Evolutionary conservation across 1,140 invertebrate genomes (phyloP).

Genomic region (Halictus rubicundus): DNA sequence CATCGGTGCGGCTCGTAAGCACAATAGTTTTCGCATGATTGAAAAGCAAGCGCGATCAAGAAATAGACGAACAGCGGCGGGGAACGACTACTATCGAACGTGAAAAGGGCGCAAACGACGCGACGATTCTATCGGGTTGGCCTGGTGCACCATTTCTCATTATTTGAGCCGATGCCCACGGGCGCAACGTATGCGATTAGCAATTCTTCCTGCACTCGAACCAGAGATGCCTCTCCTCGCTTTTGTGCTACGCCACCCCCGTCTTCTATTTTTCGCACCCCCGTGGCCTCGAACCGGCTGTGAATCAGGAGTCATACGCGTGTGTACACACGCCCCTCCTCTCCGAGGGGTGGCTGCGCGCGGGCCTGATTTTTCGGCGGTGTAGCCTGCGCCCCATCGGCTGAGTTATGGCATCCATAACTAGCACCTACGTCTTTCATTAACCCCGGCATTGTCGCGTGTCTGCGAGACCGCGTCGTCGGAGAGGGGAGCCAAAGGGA

Average conservation of each 20-base stretch:
- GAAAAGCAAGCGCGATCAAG: neutral
- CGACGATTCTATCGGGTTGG: constrained; percentile 4
- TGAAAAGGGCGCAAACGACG: neutral
- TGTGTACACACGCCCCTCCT: neutral
- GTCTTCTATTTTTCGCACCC: constrained; percentile 54
- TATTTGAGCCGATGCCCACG: constrained; percentile 12
- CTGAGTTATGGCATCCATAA: constrained; percentile 73
- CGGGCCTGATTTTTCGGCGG: constrained; percentile 43
- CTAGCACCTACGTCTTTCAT: constrained; percentile 73
- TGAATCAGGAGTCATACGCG: constrained; percentile 63
- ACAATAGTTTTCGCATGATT: constrained; percentile 5
- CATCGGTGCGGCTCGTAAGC: no score
- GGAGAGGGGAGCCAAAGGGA: constrained; percentile 35
- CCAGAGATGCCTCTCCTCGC: constrained; percentile 27
- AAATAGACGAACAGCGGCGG: neutral
- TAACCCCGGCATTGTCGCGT: constrained; percentile 70
- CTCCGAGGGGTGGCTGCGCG: neutral
- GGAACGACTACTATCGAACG: constrained; percentile 8
- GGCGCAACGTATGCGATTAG: constrained; percentile 37
- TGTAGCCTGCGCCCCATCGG: constrained; percentile 42
- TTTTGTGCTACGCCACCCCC: constrained; percentile 25
- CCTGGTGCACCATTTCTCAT: constrained; percentile 25
- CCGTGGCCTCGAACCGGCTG: constrained; percentile 25
- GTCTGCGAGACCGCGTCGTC: constrained; percentile 52
- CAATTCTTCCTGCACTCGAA: constrained; percentile 22